A percentile compares a stretch with the other conserved stretches of the same genome.
Evolutionary conservation across 1,140 invertebrate species (phyloP).

Genomic region (Formica selysi): DNA sequence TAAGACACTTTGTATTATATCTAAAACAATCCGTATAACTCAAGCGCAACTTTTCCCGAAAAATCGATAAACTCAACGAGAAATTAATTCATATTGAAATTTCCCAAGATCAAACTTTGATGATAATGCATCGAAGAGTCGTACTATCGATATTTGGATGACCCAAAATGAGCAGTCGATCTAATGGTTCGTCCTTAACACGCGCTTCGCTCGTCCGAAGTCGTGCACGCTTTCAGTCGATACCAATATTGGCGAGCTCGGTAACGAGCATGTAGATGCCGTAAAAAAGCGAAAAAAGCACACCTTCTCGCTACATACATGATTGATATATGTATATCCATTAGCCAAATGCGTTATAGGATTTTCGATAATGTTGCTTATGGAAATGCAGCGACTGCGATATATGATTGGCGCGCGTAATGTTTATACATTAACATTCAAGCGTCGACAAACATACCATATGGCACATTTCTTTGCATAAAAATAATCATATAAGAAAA

Average conservation of each 20-base stretch:
- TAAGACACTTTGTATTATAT: background rate
- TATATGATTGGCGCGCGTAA: conserved; percentile 16
- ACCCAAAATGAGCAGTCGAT: conserved; percentile 56
- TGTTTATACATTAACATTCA: conserved; percentile 13
- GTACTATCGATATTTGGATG: conserved; percentile 68
- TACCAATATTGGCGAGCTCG: conserved; percentile 12
- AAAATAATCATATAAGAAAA: background rate
- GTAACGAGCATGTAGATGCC: conserved; percentile 4
- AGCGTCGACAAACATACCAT: background rate
- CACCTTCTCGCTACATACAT: background rate
- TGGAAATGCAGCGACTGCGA: conserved; percentile 28
- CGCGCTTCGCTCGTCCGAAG: conserved; percentile 13
- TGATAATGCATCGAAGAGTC: conserved; percentile 45
- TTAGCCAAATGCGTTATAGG: conserved; percentile 33
- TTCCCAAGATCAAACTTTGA: conserved; percentile 47
- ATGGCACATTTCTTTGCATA: background rate
- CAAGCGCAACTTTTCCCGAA: conserved; percentile 75
- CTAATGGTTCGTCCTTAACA: conserved; percentile 11
- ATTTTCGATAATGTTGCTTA: conserved; percentile 56
- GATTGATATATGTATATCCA: conserved; percentile 45
- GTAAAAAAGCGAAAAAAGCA: background rate
- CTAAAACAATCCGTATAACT: background rate
- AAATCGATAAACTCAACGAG: conserved; percentile 70
- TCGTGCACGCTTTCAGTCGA: conserved; percentile 14
- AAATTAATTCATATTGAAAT: conserved; percentile 35